Base-by-base conservation (phyloP, 2,888 invertebrate species). In the Acleris holmiana region DNA sequence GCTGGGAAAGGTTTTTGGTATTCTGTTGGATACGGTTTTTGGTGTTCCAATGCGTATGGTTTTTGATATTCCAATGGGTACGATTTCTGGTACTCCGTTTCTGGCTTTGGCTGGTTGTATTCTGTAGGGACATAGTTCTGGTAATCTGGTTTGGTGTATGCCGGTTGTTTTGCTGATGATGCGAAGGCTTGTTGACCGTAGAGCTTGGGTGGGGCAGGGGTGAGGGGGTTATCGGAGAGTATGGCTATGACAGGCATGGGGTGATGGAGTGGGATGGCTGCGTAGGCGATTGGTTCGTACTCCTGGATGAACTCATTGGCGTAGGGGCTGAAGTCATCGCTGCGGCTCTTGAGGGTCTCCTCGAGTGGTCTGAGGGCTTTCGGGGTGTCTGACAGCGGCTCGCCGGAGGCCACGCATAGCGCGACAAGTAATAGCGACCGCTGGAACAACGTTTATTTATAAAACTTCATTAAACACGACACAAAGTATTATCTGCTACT, bases 201-300 rank as follows among this genome's bases (percentile, higher is more conserved):
- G 55, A 51, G 57, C 13, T 68, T 71, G 19, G 73, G 68, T 15
- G 67, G 58, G 4, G 73, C 66, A 8, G 67, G 60, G 4, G 67
- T 65, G 17, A 77, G 72, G 21, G 82, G 79, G 35, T 80, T 68
- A 13, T 78, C 73, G 2, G 83, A 77, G 57, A 88, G 70, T 59
- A 88, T 72, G 63, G 80, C 86, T 54, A 88, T 71, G 60, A 88
- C 78, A 6, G 86, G 88, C 70, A 89, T 58, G 19, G 89, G 86
- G 53, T 80, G 71, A 75, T 85, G 86, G 66, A 89, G 78, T 19
- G 90, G 88, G 60, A 89, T 70, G 57, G 90, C 86, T 0, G 89
- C 88, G 74, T 76, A 86, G 64, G 85, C 73, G 64, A 80, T 74
- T 8, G 86, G 84, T 72, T 83, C 83, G 75, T 84, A 84, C 51